phyloP scores from a whole-genome alignment of 2,113 vertebrate genomes.

The Spilogale gracilis region DNA sequence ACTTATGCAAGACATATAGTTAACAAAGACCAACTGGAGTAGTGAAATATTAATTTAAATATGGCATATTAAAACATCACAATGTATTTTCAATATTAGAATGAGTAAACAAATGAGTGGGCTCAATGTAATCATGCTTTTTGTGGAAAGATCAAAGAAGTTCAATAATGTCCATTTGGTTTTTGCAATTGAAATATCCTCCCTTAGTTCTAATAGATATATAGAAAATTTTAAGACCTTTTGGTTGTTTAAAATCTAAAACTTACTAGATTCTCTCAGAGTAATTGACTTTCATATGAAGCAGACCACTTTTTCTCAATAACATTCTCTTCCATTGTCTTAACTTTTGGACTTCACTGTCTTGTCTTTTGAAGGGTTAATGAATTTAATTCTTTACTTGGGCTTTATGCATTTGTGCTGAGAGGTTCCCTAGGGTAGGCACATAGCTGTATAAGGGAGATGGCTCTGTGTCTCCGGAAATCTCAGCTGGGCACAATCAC shows the following conservation, averaged over 20 bases:
- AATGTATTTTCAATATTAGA: background rate
- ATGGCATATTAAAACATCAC: background rate
- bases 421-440: slow-evolving; percentile 52
- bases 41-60: background rate
- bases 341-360: background rate
- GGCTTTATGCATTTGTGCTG: slow-evolving; percentile 24
- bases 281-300: background rate
- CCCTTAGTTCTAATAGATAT: background rate
- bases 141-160: background rate
- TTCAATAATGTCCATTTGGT: background rate
- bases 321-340: slow-evolving; percentile 14
- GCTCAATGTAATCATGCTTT: background rate
- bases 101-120: background rate
- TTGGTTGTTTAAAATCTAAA: background rate
- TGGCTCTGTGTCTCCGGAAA: slow-evolving; percentile 36
- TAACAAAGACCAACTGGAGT: background rate
- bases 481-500: slow-evolving; percentile 72
- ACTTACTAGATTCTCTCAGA: background rate
- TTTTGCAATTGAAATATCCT: background rate
- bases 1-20: background rate
- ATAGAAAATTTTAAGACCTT: background rate
- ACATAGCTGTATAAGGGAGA: background rate
- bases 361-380: slow-evolving; percentile 23
- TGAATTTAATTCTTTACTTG: slow-evolving; percentile 65
- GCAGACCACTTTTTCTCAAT: background rate